These are phyloP conservation scores for Empidonax alnorum DNA, from an alignment of 2,113 vertebrate genomes.

Conservation along the genomic window DNA sequence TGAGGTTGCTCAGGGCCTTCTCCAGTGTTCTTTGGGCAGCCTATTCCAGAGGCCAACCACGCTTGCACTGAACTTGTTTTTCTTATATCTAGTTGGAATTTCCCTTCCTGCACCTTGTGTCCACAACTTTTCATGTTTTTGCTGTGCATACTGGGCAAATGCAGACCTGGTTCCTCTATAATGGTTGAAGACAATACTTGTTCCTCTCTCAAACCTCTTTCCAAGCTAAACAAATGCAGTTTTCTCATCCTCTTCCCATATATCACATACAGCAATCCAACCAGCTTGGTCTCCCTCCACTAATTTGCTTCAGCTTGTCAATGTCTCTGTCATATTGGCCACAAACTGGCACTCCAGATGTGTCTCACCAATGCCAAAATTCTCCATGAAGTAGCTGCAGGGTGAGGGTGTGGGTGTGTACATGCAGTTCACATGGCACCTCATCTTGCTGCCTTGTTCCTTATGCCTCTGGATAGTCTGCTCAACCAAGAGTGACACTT, in stretches of 20 bases:
- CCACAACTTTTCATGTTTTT: neutral
- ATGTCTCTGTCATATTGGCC: neutral
- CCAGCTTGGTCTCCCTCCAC: neutral
- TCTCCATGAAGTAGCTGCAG: neutral
- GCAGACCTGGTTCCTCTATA: neutral
- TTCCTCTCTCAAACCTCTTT: neutral
- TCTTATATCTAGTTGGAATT: neutral
- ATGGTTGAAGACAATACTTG: neutral
- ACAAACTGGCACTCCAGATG: neutral
- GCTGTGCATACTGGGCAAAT: neutral
- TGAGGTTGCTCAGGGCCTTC: neutral
- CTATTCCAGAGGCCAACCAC: neutral
- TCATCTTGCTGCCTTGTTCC: neutral
- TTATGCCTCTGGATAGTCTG: neutral
- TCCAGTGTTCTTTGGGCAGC: neutral
- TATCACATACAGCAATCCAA: neutral
- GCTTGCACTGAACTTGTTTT: neutral
- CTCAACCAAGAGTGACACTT: neutral
- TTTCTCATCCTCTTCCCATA: neutral
- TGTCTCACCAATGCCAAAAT: neutral
- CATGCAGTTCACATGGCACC: neutral
- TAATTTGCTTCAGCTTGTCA: neutral
- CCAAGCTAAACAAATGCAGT: neutral
- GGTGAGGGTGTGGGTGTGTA: neutral
- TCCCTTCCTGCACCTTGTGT: neutral